phyloP scores from a whole-genome alignment of 2,113 vertebrate genomes.

The Stigmatopora argus region DNA sequence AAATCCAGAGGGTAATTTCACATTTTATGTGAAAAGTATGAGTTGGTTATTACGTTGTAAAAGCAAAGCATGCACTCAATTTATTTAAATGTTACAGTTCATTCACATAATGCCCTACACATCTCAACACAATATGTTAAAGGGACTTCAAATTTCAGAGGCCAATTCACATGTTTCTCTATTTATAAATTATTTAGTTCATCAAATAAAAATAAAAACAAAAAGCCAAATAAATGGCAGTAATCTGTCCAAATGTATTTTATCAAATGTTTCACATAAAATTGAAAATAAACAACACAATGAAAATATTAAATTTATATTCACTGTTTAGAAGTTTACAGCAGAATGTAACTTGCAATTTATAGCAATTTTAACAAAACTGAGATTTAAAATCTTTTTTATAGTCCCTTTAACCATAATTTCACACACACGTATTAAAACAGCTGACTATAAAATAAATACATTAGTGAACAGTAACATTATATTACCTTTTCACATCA shows the following conservation, averaged over 20 bases:
- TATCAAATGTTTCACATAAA: constrained; percentile 51
- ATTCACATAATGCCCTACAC: constrained; percentile 81
- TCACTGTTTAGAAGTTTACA: constrained; percentile 88
- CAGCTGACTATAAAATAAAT: constrained; percentile 84
- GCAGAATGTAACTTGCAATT: constrained; percentile 80
- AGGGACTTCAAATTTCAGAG: constrained; percentile 92
- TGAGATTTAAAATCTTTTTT: constrained; percentile 91
- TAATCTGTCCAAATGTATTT: constrained; percentile 52
- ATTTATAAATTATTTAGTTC: constrained; percentile 92
- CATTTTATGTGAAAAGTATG: constrained; percentile 68
- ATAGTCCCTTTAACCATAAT: constrained; percentile 99
- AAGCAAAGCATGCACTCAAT: constrained; percentile 94
- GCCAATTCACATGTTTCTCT: constrained; percentile 90
- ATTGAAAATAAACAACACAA: constrained; percentile 43
- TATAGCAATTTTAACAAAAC: constrained; percentile 87
- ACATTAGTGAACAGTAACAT: constrained; percentile 93
- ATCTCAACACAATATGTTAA: constrained; percentile 93
- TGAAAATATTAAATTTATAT: constrained; percentile 73
- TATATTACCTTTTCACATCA: constrained; percentile 86
- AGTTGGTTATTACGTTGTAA: constrained; percentile 73
- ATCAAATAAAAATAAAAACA: constrained; percentile 42
- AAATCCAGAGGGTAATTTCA: constrained; percentile 62
- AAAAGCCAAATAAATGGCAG: constrained; percentile 37
- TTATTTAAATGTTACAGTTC: constrained; percentile 76
- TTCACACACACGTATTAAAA: constrained; percentile 93